Evolutionary conservation across 1,140 invertebrate species (phyloP), one percentile per base, ranked within the genome.

Genomic region (Melanaphis sacchari): DNA sequence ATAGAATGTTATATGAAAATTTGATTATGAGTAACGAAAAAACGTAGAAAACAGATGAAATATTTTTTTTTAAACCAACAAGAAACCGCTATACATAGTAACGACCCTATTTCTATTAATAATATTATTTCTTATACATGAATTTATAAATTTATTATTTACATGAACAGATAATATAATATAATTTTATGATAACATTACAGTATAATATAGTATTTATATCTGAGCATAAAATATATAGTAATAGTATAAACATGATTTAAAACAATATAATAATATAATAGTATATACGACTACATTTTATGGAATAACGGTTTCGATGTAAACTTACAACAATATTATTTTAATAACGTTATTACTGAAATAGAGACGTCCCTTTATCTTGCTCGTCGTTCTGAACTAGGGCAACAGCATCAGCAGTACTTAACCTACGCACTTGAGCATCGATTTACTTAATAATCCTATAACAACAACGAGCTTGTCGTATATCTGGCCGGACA

Each of bases 371-470:
- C 36, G 49, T 54, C 49, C 49, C 22, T 40, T 46, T 88, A 22
- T 31, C 85, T 40, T 49, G 36, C 15, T 41, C 24, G 24, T 84
- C 3, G 22, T 40, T 59, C 24, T 24, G 6, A 41, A 90, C 38
- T n/a, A 76, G 59, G 41, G 41, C 54, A 43, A 66, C 43, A 88
- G 43, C 87, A 36, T n/a, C 89, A 22, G 52, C 26, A 15, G 24
- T 40, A 66, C 89, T 90, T 66, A 66, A 90, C 26, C 26, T 90
- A 90, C 89, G 54, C 89, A 41, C 38, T 90, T 90, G 89, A 90
- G 89, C 89, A 90, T 66, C 36, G 88, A 89, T 40, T 89, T 54
- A 38, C 49, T 36, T 89, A 89, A 76, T 76, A 76, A 89, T 52
- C 21, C 36, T 52, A 49, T 84, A 31, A n/a, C 59, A 5, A 76